phyloP scores from a whole-genome alignment of 2,113 vertebrate genomes.

The Ursus arctos region DNA sequence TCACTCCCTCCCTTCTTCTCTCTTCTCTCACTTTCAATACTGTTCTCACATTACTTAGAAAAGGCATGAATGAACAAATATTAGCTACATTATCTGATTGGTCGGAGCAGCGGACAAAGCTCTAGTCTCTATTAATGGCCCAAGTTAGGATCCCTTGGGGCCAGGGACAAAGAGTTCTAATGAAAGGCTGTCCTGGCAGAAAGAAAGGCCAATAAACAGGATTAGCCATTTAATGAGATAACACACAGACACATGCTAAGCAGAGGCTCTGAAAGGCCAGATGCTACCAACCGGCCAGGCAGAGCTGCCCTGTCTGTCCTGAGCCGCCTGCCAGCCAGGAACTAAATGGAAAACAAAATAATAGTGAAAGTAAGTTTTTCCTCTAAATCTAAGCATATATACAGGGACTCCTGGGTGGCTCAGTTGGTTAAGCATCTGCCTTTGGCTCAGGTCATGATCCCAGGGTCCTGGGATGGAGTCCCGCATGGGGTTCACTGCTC shows the following conservation, averaged over 20 bases:
- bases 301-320: background rate
- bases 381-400: background rate
- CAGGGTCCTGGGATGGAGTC: no score
- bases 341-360: background rate
- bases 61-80: background rate
- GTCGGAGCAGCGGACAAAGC: background rate
- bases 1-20: no score
- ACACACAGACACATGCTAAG: background rate
- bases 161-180: background rate
- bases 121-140: background rate
- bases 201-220: constrained; percentile 25
- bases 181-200: constrained; percentile 37
- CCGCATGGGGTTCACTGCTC: no score
- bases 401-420: no score
- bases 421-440: no score
- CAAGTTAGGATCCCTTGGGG: background rate
- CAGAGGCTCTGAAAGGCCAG: background rate
- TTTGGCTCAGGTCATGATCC: no score
- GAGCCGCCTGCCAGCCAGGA: background rate
- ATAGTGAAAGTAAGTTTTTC: background rate
- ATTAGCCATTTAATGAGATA: constrained; percentile 37
- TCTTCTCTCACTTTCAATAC: background rate
- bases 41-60: background rate
- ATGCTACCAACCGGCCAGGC: background rate
- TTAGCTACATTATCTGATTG: background rate